phyloP scores from a whole-genome alignment of 2,797 vertebrate genomes.

The Tangara arthus region DNA sequence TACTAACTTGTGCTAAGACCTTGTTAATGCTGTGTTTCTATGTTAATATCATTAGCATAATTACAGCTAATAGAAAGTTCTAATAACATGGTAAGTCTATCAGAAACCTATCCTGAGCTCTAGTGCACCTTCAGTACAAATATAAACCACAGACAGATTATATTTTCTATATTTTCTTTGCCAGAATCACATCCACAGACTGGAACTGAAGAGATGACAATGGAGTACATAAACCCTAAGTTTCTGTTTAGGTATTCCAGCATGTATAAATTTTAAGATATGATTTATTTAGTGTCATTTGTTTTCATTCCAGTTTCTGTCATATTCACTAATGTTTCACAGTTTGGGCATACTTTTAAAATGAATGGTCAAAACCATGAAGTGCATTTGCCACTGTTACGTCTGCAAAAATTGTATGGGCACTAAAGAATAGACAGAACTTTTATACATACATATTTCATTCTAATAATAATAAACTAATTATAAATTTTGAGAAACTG shows the following conservation, averaged over 20 bases:
- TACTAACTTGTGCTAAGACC: background rate
- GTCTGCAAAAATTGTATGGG: background rate
- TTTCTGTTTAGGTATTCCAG: background rate
- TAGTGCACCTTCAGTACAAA: background rate
- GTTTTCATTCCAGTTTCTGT: slow-evolving; percentile 40
- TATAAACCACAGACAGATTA: background rate
- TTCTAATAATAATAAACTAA: background rate
- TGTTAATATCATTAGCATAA: background rate
- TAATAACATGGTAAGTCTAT: background rate
- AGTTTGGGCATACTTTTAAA: background rate
- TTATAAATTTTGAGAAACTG: background rate
- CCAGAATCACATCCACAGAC: background rate
- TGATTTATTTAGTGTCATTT: background rate
- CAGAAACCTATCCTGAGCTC: background rate
- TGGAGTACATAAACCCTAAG: background rate
- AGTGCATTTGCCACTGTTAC: background rate
- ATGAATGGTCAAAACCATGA: background rate
- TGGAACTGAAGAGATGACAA: background rate
- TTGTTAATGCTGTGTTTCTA: background rate
- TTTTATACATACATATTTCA: background rate
- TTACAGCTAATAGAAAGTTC: background rate
- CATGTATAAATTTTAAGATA: background rate
- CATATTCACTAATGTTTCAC: background rate
- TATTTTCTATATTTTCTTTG: background rate
- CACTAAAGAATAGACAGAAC: background rate